Base-by-base conservation (phyloP, 2,888 invertebrate genomes). In the Drosophila recens region DNA sequence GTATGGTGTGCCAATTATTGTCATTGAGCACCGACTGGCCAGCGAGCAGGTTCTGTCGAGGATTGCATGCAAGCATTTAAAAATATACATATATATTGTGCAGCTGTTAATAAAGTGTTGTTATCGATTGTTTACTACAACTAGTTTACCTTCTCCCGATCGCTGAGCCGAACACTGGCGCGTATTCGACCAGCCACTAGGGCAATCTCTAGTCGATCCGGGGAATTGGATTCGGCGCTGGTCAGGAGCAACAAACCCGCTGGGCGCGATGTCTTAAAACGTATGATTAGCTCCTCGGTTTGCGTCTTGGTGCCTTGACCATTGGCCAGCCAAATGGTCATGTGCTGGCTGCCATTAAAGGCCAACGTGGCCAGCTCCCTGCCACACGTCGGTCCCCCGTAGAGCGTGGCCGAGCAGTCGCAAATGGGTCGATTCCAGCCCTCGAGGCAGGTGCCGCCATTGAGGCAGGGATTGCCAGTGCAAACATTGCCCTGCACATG, bases 351-450 rank as follows among this genome's bases (percentile, higher is more conserved):
- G 40, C 98, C 98, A 90, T 98, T 98, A 89, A 98, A 95, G 87
- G 95, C 96, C 72, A 98, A 93, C 2, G 97, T 97, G 8, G 97
- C 95, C 0, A 98, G 96, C 91, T 97, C 98, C 93, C 96, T 94
- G 75, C 97, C 97, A 93, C 99, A 99, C 11, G 97, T 97, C 0
- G 97, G 96, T 33, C 98, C 99, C 0, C 96, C 96, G 90, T 96
- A 98, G 74, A 96, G 95, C 0, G 98, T 98, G 38, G 95, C 95
- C 10, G 97, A 96, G 92, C 99, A 99, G 92, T 99, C 98, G 91
- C 99, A 99, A 58, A 97, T 95, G 81, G 97, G 97, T 68, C 98
- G 94, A 93, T 98, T 98, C 98, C 98, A 99, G 0, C 99, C 99
- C 92, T 98, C 98, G 4, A 95, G 94, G 93, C 99, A 99, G 23